Base-by-base conservation (phyloP, 1,140 invertebrate species). In the Lineus longissimus region DNA sequence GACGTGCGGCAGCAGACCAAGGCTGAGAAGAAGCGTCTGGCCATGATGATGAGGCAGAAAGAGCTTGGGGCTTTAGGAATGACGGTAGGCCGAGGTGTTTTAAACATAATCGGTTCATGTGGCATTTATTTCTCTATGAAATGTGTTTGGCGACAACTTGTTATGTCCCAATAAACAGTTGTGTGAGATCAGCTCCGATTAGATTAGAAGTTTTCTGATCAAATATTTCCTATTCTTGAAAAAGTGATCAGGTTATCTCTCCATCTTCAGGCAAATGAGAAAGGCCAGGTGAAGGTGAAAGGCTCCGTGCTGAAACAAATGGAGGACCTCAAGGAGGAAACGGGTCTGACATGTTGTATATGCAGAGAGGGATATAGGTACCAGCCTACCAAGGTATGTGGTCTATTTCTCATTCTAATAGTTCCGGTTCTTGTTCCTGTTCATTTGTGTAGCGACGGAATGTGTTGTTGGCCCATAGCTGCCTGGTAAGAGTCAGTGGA, bases 311-410 rank as follows among this genome's bases (percentile, higher is more conserved):
- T 96, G 67, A 92, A 95, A 76, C 93, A 96, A 82, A 91, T 97
- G 77, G 93, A 95, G 75, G 94, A 97, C 75, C 83, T 97, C 33
- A 93, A 92, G 6, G 95, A 98, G 79, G 95, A 98, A 81, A 90
- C 91, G 0, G 95, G 95, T 25, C 83, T 96, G n/a, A 91, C 95
- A 0, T 99, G 96, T 82, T 97, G 95, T 70, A 98, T 99, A 73
- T 99, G 96, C 79, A 87, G 95, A 33, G 96, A 99, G 83, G 95
- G 95, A 1, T 97, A 98, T 80, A 92, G 94, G 76, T 97, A 94
- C 79, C 76, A 81, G 68, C 81, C 78, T 23, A 74, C 76, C 54
- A 82, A 82, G 71, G 80, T 81, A 63, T 30, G 15, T 30, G 4
- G 23, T 27, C 0, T 55, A n/a, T 55, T 11, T 15, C 2, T 29